Evolutionary conservation across 1,140 invertebrate species (phyloP).

Genomic region (Holcopasites calliopsidis): DNA sequence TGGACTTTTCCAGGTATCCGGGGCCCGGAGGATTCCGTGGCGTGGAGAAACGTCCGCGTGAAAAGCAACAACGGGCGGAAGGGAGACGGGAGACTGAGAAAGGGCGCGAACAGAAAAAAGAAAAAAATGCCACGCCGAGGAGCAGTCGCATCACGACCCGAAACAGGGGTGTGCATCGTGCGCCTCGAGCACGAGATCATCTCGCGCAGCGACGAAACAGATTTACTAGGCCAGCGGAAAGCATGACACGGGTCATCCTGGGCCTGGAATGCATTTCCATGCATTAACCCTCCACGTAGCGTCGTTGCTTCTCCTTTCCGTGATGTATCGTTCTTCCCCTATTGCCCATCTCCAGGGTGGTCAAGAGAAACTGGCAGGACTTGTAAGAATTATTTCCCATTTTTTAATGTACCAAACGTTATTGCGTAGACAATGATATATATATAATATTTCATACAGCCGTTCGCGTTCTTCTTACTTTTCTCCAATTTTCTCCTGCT

Average conservation of each 20-base stretch:
- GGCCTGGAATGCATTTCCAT: conserved; percentile 64
- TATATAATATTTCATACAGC: too few relatives aligned
- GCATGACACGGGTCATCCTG: conserved; percentile 61
- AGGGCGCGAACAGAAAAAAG: not conserved
- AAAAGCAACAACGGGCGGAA: not conserved
- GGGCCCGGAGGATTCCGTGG: conserved; percentile 11
- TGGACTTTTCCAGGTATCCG: conserved; percentile 43
- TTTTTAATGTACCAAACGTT: too few relatives aligned
- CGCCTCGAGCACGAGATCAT: conserved; percentile 61
- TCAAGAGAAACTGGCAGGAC: too few relatives aligned
- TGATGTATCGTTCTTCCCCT: not conserved
- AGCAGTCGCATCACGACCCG: not conserved
- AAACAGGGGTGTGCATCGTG: not conserved
- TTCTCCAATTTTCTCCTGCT: too few relatives aligned
- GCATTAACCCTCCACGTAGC: conserved; percentile 55
- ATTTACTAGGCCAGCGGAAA: conserved; percentile 67
- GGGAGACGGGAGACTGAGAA: not conserved
- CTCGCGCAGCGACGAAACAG: conserved; percentile 58
- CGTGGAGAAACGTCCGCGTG: not conserved
- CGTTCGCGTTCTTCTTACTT: too few relatives aligned
- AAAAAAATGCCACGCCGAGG: too few relatives aligned
- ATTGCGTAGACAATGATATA: too few relatives aligned
- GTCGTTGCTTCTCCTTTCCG: not conserved
- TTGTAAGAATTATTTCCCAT: too few relatives aligned
- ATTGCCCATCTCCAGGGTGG: not conserved